Percentiles rank a stretch among this genome's conserved stretches.
These are phyloP conservation scores for Rhadinocentrus ornatus DNA, from an alignment of 2,797 vertebrate genomes.

Conservation along the genomic window DNA sequence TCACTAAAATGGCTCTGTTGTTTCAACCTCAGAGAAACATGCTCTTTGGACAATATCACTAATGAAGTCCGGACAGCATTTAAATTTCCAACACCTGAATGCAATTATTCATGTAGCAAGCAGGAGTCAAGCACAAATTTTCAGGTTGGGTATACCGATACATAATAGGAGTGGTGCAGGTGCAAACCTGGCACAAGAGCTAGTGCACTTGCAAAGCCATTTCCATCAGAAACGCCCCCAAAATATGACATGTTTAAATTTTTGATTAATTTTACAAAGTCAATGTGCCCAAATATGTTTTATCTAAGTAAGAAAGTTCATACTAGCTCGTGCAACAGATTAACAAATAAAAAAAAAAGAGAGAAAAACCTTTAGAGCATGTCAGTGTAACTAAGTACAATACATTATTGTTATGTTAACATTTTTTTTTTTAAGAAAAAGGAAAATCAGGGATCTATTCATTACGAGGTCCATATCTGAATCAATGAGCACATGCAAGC, in stretches of 20 bases:
- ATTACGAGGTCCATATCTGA: neutral
- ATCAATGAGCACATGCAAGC: slow-evolving; percentile 5
- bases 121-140: slow-evolving; percentile 23
- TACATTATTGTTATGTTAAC: neutral
- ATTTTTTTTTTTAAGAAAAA: neutral
- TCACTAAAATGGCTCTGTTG: slow-evolving; percentile 56
- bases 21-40: slow-evolving; percentile 63
- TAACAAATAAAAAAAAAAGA: no score
- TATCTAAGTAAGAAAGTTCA: neutral
- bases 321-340: no score
- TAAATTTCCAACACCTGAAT: slow-evolving; percentile 60
- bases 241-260: no score
- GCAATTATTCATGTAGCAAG: slow-evolving; percentile 15
- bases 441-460: neutral
- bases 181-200: slow-evolving; percentile 17
- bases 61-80: slow-evolving; percentile 40
- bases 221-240: slow-evolving; percentile 11
- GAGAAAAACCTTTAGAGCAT: no score
- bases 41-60: slow-evolving; percentile 29
- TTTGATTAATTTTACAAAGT: no score
- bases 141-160: neutral
- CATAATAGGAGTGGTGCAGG: slow-evolving; percentile 12
- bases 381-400: neutral
- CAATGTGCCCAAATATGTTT: slow-evolving; percentile 1
- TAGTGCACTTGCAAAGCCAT: slow-evolving; percentile 10